These are phyloP conservation scores for Dreissena polymorpha DNA, from an alignment of 1,140 invertebrate species.

Conservation along the genomic window DNA sequence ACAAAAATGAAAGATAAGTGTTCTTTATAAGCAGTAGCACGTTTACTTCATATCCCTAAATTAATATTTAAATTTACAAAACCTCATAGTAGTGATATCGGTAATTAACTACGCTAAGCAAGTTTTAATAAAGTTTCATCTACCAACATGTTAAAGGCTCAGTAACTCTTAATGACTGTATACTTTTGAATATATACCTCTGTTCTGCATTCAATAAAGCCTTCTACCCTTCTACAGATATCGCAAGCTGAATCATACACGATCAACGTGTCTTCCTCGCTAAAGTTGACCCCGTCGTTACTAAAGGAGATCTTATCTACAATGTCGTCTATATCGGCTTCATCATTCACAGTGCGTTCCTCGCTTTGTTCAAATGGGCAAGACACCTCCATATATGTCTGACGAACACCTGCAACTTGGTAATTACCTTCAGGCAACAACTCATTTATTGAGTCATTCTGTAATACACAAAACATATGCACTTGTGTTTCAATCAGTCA, in stretches of 20 bases:
- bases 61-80: not conserved
- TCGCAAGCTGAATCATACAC: conserved; percentile 27
- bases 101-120: too few relatives aligned
- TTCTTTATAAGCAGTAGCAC: not conserved
- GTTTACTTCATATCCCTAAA: too few relatives aligned
- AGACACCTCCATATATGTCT: conserved; percentile 9
- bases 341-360: not conserved
- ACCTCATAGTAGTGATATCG: too few relatives aligned
- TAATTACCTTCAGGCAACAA: not conserved
- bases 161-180: not conserved
- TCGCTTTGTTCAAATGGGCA: conserved; percentile 9
- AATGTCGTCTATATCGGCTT: not conserved
- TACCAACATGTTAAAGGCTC: not conserved
- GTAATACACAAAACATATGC: not conserved
- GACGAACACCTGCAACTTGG: not conserved
- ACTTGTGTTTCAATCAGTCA: not conserved
- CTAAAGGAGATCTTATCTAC: conserved; percentile 6
- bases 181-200: not conserved
- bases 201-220: not conserved
- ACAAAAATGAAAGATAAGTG: not conserved
- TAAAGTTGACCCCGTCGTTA: conserved; percentile 14
- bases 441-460: too few relatives aligned
- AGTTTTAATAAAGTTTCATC: too few relatives aligned
- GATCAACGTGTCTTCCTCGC: conserved; percentile 11
- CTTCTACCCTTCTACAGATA: conserved; percentile 1